phyloP scores from a whole-genome alignment of 2,797 vertebrate species.

The Garrulus glandarius region DNA sequence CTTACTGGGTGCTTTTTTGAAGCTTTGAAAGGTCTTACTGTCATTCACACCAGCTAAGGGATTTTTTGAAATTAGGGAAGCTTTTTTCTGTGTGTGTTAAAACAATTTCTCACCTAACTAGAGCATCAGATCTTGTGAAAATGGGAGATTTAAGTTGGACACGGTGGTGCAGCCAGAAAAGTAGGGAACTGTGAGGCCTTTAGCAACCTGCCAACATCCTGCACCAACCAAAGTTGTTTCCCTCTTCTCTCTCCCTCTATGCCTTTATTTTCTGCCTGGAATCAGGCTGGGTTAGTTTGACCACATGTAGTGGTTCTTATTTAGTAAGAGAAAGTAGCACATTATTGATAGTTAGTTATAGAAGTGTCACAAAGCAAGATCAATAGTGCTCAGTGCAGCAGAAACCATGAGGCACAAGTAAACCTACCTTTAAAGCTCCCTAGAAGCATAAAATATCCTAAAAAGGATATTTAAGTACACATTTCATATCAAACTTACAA shows the following conservation, averaged over 20 bases:
- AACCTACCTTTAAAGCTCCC: not conserved
- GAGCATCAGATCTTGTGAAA: not conserved
- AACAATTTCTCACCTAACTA: not conserved
- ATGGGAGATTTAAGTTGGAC: not conserved
- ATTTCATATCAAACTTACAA: not conserved
- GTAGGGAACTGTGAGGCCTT: not conserved
- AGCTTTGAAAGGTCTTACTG: not conserved
- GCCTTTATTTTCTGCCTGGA: not conserved
- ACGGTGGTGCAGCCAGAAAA: not conserved
- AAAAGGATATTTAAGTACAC: accelerated
- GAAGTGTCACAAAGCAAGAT: not conserved
- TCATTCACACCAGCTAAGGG: not conserved
- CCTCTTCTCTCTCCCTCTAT: not conserved
- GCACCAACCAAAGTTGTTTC: not conserved
- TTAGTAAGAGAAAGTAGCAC: not conserved
- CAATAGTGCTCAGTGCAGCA: not conserved
- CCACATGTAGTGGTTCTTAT: accelerated
- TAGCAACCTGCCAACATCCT: not conserved
- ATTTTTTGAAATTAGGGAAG: not conserved
- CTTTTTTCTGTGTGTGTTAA: not conserved
- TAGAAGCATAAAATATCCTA: too few relatives aligned
- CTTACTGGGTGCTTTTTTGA: not conserved
- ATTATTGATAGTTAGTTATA: not conserved
- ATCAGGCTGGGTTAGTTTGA: not conserved
- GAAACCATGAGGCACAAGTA: not conserved